These are phyloP conservation scores for Brachypteracias leptosomus DNA, from an alignment of 2,113 vertebrate species.

Conservation along the genomic window DNA sequence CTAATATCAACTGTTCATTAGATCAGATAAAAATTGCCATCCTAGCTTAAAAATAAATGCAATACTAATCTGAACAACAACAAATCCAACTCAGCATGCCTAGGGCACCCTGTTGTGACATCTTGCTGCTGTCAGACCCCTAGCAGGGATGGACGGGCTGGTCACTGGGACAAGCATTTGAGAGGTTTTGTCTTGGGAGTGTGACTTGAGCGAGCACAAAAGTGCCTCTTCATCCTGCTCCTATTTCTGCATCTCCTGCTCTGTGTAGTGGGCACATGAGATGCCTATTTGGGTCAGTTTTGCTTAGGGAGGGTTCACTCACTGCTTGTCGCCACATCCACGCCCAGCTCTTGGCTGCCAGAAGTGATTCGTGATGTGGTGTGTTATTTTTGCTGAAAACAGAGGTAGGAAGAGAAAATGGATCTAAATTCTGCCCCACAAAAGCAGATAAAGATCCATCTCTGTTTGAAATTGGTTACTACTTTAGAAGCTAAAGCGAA, in stretches of 20 bases:
- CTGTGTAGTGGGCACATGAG: background rate
- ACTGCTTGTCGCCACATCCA: background rate
- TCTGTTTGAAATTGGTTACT: background rate
- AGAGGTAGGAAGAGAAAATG: background rate
- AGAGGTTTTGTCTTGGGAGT: background rate
- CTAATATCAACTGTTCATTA: background rate
- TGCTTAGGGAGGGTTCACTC: background rate
- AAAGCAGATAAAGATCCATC: background rate
- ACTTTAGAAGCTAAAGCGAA: constrained; percentile 18
- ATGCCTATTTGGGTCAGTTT: background rate
- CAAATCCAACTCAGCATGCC: background rate
- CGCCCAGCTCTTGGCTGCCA: background rate
- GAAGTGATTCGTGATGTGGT: background rate
- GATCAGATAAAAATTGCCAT: background rate
- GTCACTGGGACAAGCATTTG: background rate
- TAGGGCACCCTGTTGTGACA: background rate
- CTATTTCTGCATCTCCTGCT: background rate
- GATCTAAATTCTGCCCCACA: background rate
- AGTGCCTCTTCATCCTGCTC: background rate
- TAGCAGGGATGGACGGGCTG: background rate
- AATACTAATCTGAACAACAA: background rate
- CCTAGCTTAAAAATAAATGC: background rate
- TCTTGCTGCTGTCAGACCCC: background rate
- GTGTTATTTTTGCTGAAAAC: constrained; percentile 13
- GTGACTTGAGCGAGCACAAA: background rate